Base-by-base conservation (phyloP, 1,140 invertebrate species). In the Lasioglossum baleicum region DNA sequence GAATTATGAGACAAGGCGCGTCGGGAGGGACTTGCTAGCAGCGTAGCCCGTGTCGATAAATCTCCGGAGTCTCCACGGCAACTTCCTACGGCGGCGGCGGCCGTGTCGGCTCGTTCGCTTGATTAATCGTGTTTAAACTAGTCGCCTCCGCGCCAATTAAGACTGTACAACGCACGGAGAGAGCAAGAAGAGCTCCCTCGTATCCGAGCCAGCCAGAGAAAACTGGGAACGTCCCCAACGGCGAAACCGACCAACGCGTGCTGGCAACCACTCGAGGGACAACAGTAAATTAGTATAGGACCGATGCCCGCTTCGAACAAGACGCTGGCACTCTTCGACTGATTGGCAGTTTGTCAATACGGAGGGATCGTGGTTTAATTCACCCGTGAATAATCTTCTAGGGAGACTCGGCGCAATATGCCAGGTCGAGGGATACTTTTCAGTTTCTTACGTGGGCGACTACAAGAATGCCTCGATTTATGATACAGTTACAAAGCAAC, bases 101-200 rank as follows among this genome's bases (percentile, higher is more conserved):
- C 80, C 81, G 83, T 74, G 83, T 82, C 72, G 75, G 75, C 66
- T 84, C 60, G 83, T 84, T 76, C 76, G 75, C 83, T 87, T 91
- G 92, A 92, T 92, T 92, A 92, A 92, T 91, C 90, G 91, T 88
- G 85, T 90, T 92, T 91, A 91, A 92, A 92, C 90, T 91, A 90
- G 90, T 90, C 88, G 89, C 89, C 90, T 90, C 85, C 84, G 88
- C 88, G 90, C 87, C 90, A 90, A 92, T 92, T 92, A 92, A 91
- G 88, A 89, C 86, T 61, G 78, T 80, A 80, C 78, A 74, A 80
- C 72, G 72, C 51, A 31, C 60, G 20, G 72, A 35, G 35, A 35
- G 35, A 66, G 78, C 78, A 79, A 72, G 66, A 81, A 42, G 66
- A 76, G 66, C 78, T 75, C 78, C 72, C 72, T 60, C 63, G 68